Percentiles rank a stretch among this genome's conserved stretches.
Conservation (phyloP, 2,113 vertebrate genomes). For the Fukomys damarensis region DNA sequence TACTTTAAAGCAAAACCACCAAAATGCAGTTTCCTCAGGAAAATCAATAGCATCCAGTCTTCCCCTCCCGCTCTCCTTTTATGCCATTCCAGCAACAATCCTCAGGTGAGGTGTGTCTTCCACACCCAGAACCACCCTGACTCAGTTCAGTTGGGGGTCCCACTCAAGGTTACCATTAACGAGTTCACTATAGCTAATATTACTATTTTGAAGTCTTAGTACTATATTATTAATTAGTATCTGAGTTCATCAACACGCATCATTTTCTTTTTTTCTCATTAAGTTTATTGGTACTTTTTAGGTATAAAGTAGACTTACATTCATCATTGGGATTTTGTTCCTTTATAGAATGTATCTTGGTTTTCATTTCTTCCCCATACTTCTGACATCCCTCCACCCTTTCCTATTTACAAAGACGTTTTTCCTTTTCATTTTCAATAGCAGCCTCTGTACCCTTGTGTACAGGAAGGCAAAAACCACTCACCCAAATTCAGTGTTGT, state of each 20-base stretch:
- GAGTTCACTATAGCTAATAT: not conserved
- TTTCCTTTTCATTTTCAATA: too few species aligned
- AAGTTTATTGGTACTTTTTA: too few species aligned
- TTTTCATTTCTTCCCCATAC: too few species aligned
- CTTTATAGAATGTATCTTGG: too few species aligned
- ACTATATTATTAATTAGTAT: slow-evolving; percentile 10
- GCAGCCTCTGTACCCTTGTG: not conserved
- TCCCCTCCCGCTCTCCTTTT: not conserved
- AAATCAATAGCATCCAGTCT: not conserved
- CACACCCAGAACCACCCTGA: not conserved
- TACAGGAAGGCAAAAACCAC: not conserved
- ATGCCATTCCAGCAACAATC: not conserved
- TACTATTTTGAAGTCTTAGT: not conserved
- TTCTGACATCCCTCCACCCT: too few species aligned
- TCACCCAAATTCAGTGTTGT: not conserved
- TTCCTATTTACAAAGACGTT: too few species aligned
- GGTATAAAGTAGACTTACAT: too few species aligned
- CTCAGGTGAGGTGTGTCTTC: not conserved
- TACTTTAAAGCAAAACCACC: not conserved
- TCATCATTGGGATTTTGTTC: too few species aligned
- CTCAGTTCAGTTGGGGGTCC: not conserved
- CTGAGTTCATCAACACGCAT: not conserved
- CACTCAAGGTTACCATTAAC: not conserved
- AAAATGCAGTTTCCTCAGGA: not conserved
- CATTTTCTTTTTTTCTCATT: too few species aligned